Percentiles rank a stretch among this genome's conserved stretches.
These are phyloP conservation scores for Camelus dromedarius DNA, from an alignment of 2,113 vertebrate species.

Conservation along the genomic window DNA sequence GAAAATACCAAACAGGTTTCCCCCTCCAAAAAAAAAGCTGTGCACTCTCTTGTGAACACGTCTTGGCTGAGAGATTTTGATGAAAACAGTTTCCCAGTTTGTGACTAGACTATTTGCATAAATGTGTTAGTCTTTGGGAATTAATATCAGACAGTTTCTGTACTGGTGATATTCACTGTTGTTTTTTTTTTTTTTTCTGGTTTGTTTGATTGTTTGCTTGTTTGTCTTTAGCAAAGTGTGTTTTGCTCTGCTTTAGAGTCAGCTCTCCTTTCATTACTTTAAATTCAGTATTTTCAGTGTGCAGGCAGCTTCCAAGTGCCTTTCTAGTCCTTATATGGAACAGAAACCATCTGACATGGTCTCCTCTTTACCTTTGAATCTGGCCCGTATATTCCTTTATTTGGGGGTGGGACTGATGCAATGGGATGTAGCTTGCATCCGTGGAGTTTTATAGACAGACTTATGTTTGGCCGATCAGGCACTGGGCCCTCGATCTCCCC, in stretches of 20 bases:
- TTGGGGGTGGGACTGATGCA: neutral
- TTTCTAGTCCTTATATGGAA: neutral
- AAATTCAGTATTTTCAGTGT: neutral
- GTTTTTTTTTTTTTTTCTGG: too few species aligned
- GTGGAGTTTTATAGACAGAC: neutral
- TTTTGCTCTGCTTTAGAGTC: neutral
- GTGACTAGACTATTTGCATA: neutral
- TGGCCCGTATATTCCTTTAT: neutral
- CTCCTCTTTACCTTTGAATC: neutral
- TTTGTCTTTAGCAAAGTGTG: neutral
- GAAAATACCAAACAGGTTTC: neutral
- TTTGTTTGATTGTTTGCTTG: too few species aligned
- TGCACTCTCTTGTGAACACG: neutral
- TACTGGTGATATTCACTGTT: neutral
- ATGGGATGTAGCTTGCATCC: neutral
- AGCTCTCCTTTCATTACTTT: neutral
- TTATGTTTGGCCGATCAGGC: neutral
- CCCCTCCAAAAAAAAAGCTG: neutral
- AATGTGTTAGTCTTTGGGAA: neutral
- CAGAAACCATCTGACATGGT: neutral
- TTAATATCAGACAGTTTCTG: neutral
- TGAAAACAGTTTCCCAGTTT: slow-evolving; percentile 6
- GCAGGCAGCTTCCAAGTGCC: neutral
- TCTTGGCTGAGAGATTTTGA: neutral
- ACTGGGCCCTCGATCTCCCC: neutral